Evolutionary conservation across 2,888 invertebrate species (phyloP).

Genomic region (Geotrupes spiniger): DNA sequence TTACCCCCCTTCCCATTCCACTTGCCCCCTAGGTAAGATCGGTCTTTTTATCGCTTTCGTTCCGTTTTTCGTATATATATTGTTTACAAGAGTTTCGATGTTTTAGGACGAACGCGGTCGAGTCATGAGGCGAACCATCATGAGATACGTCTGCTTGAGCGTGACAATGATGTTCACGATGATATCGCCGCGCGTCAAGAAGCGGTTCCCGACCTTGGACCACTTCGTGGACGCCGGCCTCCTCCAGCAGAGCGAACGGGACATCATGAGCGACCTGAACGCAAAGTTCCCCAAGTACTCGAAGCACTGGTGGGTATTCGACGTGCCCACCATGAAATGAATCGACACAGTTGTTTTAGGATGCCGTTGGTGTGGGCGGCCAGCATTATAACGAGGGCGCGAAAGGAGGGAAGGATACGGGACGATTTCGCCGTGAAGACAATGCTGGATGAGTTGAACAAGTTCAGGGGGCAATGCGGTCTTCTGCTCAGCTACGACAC

Average conservation of each 20-base stretch:
- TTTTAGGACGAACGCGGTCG: conserved; percentile 75
- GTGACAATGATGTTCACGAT: conserved; percentile 84
- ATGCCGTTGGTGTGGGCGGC: conserved; percentile 90
- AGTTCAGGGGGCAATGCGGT: conserved; percentile 78
- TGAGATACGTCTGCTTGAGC: conserved; percentile 81
- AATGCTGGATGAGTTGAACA: conserved; percentile 82
- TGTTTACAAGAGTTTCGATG: too few relatives aligned
- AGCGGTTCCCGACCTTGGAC: conserved; percentile 79
- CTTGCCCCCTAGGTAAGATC: too few relatives aligned
- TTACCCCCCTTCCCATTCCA: too few relatives aligned
- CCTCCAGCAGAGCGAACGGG: conserved; percentile 75
- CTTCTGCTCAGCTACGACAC: conserved; percentile 74
- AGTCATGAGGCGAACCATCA: conserved; percentile 77
- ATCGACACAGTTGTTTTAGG: conserved; percentile 46
- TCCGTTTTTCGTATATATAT: too few relatives aligned
- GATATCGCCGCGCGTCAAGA: conserved; percentile 85
- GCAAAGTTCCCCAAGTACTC: conserved; percentile 79
- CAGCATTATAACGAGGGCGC: conserved; percentile 81
- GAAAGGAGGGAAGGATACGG: conserved; percentile 85
- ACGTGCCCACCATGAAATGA: conserved; percentile 2
- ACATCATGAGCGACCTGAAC: conserved; percentile 75
- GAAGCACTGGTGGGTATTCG: conserved; percentile 69
- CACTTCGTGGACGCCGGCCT: conserved; percentile 85
- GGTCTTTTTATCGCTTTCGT: too few relatives aligned
- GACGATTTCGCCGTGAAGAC: conserved; percentile 93